A percentile compares a stretch with the other conserved stretches of the same genome.
phyloP scores from a whole-genome alignment of 2,888 invertebrate species.

The Drosophila diplacantha region DNA sequence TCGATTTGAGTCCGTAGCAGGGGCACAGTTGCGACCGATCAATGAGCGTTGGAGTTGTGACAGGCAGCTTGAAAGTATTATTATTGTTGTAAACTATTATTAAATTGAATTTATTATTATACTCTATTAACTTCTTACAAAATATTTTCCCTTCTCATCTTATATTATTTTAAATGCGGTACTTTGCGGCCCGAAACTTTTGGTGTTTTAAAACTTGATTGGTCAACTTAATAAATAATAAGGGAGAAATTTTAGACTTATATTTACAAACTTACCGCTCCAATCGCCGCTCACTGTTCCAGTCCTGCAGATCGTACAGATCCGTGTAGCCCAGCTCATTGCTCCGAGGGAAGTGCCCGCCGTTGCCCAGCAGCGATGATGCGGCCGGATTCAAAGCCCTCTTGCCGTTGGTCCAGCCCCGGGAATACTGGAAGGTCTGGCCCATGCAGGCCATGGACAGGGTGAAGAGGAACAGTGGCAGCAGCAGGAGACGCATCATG shows the following conservation, averaged over 20 bases:
- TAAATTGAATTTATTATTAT: background rate
- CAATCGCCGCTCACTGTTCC: constrained; percentile 63
- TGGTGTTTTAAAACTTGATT: too few relatives aligned
- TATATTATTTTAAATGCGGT: too few relatives aligned
- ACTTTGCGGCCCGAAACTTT: too few relatives aligned
- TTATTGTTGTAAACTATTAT: too few relatives aligned
- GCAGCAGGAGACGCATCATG: constrained; percentile 66
- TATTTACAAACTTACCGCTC: constrained; percentile 63
- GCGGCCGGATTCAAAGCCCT: constrained; percentile 70
- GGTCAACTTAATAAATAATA: too few relatives aligned
- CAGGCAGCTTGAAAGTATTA: constrained; percentile 63
- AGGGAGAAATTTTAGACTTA: background rate
- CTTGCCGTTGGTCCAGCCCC: constrained; percentile 88
- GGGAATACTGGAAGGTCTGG: constrained; percentile 87
- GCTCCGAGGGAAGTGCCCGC: constrained; percentile 45
- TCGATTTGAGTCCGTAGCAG: constrained; percentile 48
- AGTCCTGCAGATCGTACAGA: constrained; percentile 69
- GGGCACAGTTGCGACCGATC: constrained; percentile 56
- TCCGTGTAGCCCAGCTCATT: constrained; percentile 63
- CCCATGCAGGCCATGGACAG: constrained; percentile 77
- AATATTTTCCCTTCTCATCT: background rate
- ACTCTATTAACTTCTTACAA: background rate
- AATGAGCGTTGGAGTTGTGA: constrained; percentile 71
- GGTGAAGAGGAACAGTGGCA: constrained; percentile 67
- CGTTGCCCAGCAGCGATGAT: constrained; percentile 36